A percentile compares a stretch with the other conserved stretches of the same genome.
Conservation (phyloP, 2,113 vertebrate genomes). For the Otis tarda region DNA sequence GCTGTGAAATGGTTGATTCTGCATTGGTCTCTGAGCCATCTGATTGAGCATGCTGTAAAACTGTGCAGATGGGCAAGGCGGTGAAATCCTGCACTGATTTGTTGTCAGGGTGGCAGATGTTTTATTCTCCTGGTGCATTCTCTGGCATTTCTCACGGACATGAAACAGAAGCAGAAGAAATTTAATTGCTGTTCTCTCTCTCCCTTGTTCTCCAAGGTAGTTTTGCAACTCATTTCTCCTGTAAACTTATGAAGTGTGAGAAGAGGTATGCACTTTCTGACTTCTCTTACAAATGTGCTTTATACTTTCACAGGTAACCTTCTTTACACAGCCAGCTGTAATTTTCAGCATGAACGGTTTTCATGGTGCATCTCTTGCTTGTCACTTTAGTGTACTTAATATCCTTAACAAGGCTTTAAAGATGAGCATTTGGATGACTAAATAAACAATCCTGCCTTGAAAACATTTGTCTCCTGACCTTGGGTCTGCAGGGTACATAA, state of each 20-base stretch:
- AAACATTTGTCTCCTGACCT: neutral
- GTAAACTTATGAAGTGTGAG: neutral
- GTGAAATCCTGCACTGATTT: neutral
- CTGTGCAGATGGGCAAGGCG: neutral
- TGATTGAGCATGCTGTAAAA: neutral
- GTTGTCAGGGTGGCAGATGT: conserved; percentile 40
- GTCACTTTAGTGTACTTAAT: neutral
- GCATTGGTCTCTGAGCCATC: neutral
- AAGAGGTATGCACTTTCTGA: neutral
- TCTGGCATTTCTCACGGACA: neutral
- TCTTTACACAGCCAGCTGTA: neutral
- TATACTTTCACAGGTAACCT: neutral
- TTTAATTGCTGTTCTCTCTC: neutral
- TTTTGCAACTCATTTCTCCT: conserved; percentile 6
- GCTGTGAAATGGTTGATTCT: neutral
- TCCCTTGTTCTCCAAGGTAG: neutral
- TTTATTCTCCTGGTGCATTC: conserved; percentile 1
- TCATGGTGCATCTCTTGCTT: neutral
- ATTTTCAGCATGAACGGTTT: conserved; percentile 30
- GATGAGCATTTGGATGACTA: neutral
- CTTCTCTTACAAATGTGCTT: neutral
- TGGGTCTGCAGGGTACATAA: neutral
- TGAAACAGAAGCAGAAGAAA: conserved; percentile 27
- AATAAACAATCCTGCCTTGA: neutral
- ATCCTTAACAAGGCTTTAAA: neutral